Evolutionary conservation across 2,113 vertebrate species (phyloP), one percentile per base, ranked within the genome.

Genomic region (Alouatta palliata): DNA sequence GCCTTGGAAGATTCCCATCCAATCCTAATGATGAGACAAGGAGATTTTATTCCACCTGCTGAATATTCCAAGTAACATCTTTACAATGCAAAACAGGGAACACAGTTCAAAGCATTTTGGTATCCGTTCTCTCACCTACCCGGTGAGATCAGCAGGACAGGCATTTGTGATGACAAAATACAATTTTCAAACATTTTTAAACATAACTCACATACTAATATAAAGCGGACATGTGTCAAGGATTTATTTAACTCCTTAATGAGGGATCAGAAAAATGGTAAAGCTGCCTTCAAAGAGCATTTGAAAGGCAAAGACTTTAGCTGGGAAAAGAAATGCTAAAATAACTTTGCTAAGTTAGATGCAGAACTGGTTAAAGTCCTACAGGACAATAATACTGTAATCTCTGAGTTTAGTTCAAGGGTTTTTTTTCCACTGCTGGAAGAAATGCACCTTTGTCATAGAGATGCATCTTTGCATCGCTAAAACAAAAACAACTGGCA

Each of bases 161-260:
- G 27, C 45, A 27, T 35, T 17, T 37, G 12, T 47, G 35, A 43
- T 25, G 30, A 89, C 52, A 47, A 73, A 90, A 88, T 5, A 56
- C 23, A 79, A 27, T 43, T 87, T 90, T 87, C 43, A 82, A 92
- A 83, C 49, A 61, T 71, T 92, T 96, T 49, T 47, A 96, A 87
- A 87, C 19, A 52, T 56, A 40, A 68, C 61, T 47, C 1, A 12
- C 45, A 66, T 83, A 64, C 37, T 56, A 30, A 54, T 13, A 27
- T 61, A 86, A 90, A 90, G 61, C 19, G 7, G 68, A 43, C 47
- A 10, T 11, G 3, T 71, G 54, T 61, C 61, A 75, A 47, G 30
- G 54, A 54, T 93, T 87, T 79, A 75, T 61, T 73, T 82, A 89
- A 81, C 52, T 87, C 32, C 45, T 71, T 76, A 86, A 68, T 47